Base-by-base conservation (phyloP, 2,888 invertebrate genomes). In the Atrina japonica region DNA sequence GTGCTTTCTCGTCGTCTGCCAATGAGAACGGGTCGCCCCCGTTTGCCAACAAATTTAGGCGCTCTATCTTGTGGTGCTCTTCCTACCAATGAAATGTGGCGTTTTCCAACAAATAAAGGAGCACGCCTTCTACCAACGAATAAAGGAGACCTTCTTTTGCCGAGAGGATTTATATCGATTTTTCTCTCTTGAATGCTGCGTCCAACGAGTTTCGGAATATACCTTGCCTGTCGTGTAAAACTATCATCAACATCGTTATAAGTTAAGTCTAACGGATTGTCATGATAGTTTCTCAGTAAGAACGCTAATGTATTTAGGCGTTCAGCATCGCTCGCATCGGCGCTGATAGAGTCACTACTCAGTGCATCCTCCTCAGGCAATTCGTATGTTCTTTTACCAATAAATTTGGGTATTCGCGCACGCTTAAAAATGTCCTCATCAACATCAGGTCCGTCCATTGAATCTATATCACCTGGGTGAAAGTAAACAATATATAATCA, bases 71-170 rank as follows among this genome's bases (percentile, higher is more conserved):
- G 27, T n/a, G 30, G 50, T 55, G 45, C 64, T 35, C 64, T 50
- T 25, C 60, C 70, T 27, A 70, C 30, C 16, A 66, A 53, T n/a
- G 47, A 49, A 27, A 58, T 59, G 35, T 50, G 66, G 27, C 72
- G 64, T 59, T 79, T 81, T 21, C 81, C 83, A 21, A 80, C 73
- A 64, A 81, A 80, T 66, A 75, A 61, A 23, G 81, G 83, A 16
- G 66, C 60, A 25, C 75, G 68, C 58, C 78, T 68, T 60, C 77
- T 81, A 7, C 81, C 83, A 41, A 81, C 75, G 50, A 82, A 80
- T 40, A 72, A 60, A 3, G 79, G 82, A 0, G 25, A 50, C 41
- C 71, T 71, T 43, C 77, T 25, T 40, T 56, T 56, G 18, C 56
- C 56, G 16, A 56, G 30, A 23, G 56, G 56, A 14, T 56, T 56